Evolutionary conservation across 2,797 vertebrate genomes (phyloP), one percentile per base, ranked within the genome.

Genomic region (Fundulus diaphanus): DNA sequence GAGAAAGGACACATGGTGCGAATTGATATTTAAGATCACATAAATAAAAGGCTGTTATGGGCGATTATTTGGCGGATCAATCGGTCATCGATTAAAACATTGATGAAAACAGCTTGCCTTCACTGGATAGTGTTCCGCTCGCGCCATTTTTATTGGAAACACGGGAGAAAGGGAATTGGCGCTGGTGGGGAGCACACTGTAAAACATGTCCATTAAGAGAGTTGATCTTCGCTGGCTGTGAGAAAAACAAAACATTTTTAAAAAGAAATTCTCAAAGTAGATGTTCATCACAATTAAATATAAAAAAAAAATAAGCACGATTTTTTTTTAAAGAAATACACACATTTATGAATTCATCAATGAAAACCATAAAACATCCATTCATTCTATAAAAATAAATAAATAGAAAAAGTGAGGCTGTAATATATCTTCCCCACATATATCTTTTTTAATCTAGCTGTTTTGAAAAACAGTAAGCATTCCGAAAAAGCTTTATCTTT

Each of bases 81-180:
- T 88, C 82, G 1, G 0, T 37, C 54, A 79, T 87, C 35, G 86
- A 88, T 80, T 52, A 51, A 74, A 42, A 15, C 71, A 33, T 31
- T 83, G 85, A 88, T 81, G 2, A 7, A 16, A 65, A 66, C 70
- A 77, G 76, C 52, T 63, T 69, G 81, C 59, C 70, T 70, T 69
- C 48, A 35, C 44, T 76, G 67, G 33, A 80, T 81, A 73, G 20
- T 72, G 82, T 78, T 84, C 35, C 31, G 75, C 83, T 90, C 89
- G 80, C 85, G 89, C 90, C 92, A 93, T 93, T 91, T 90, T 89
- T 84, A 83, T 37, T 80, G 84, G 79, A 80, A 84, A 72, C 81
- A 57, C 81, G 71, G 48, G 57, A 80, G 81, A 42, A 88, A 75
- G 81, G 77, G 87, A 87, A 88, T 85, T 89, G 88, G 80, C 71